Percentiles rank a stretch among this genome's conserved stretches.
Evolutionary conservation across 2,888 invertebrate genomes (phyloP).

Genomic region (Phalera bucephala): DNA sequence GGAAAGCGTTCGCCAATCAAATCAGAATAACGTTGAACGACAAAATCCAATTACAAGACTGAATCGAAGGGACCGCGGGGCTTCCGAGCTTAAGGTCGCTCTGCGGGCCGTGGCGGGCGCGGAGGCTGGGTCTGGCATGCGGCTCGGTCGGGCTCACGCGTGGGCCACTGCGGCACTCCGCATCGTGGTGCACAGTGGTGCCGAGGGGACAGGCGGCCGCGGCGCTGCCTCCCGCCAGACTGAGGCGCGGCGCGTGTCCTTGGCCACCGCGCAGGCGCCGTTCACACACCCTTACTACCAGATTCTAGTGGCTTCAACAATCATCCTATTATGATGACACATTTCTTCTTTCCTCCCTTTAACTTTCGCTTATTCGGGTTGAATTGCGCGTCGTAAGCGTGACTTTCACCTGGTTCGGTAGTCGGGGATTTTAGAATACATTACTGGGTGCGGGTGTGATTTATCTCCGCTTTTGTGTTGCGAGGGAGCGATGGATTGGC

Average conservation of each 20-base stretch:
- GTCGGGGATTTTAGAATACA: conserved; percentile 10
- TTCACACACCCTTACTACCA: conserved; percentile 62
- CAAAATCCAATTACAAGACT: conserved; percentile 81
- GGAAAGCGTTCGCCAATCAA: conserved; percentile 76
- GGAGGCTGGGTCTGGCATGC: conserved; percentile 66
- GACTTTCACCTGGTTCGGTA: conserved; percentile 9
- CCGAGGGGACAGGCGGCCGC: conserved; percentile 60
- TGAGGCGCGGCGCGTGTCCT: conserved; percentile 76
- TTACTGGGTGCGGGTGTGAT: conserved; percentile 10
- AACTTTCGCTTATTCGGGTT: conserved; percentile 32
- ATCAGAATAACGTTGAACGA: conserved; percentile 75
- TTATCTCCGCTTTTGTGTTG: conserved; percentile 8
- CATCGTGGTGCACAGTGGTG: conserved; percentile 51
- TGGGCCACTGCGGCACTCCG: conserved; percentile 67
- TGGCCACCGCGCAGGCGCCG: conserved; percentile 70
- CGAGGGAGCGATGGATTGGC: conserved; percentile 27
- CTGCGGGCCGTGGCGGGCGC: conserved; percentile 60
- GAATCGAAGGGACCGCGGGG: conserved; percentile 78
- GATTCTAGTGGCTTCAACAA: conserved; percentile 59
- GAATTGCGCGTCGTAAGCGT: conserved; percentile 18
- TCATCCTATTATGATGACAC: conserved; percentile 51
- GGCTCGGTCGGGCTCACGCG: conserved; percentile 59
- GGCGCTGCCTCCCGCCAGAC: conserved; percentile 71
- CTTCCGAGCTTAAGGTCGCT: conserved; percentile 71
- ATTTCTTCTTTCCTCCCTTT: conserved; percentile 47